Conservation (phyloP, 2,113 vertebrate species). For the Alligator mississippiensis region DNA sequence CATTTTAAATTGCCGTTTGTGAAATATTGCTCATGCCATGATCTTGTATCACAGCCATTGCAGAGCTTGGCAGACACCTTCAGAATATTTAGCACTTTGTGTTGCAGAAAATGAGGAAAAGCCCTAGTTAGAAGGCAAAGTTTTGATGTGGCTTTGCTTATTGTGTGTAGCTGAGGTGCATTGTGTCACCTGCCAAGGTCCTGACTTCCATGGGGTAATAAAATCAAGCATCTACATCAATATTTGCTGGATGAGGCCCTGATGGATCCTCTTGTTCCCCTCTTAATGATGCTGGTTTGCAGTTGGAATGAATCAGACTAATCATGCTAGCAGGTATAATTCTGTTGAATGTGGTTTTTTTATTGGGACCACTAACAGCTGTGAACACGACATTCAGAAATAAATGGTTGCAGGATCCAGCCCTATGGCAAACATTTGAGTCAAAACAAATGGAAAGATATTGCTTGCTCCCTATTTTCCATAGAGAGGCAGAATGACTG, state of each 20-base stretch:
- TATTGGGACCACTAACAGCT: background rate
- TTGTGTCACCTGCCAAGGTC: rapidly evolving
- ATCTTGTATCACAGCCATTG: background rate
- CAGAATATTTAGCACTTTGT: background rate
- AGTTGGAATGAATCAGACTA: background rate
- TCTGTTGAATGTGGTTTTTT: background rate
- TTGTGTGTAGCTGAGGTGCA: background rate
- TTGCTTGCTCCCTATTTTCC: background rate
- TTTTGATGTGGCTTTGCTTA: background rate
- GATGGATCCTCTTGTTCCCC: background rate
- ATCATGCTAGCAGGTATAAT: background rate
- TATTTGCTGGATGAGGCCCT: rapidly evolving
- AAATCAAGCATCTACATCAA: rapidly evolving
- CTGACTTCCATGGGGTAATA: rapidly evolving
- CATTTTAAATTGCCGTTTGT: rapidly evolving
- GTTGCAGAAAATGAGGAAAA: background rate
- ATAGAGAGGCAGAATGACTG: background rate
- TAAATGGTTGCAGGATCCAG: background rate
- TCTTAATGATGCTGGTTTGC: rapidly evolving
- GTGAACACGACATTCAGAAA: background rate
- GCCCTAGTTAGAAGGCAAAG: background rate
- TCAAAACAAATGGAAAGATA: background rate
- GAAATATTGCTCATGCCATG: background rate
- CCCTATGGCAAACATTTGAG: background rate
- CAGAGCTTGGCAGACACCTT: background rate